Evolutionary conservation across 2,888 invertebrate species (phyloP).

Genomic region (Priocnemis perturbator): DNA sequence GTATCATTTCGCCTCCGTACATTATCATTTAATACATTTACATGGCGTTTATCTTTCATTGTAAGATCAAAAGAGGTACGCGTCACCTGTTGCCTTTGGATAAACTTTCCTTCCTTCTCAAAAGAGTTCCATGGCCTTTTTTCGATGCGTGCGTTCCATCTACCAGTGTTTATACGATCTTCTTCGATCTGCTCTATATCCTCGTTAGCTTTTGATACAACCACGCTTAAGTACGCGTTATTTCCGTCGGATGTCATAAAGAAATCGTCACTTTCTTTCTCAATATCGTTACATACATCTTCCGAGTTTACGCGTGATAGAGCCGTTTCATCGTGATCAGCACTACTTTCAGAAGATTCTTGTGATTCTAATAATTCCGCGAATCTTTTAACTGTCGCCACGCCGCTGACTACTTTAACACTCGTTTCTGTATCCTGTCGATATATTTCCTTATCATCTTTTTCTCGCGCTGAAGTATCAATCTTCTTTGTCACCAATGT

Average conservation of each 20-base stretch:
- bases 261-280: constrained; percentile 62
- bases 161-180: too few species aligned
- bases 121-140: too few species aligned
- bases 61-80: neutral
- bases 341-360: neutral
- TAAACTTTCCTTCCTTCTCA: too few species aligned
- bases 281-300: neutral
- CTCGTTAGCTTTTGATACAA: constrained; percentile 41
- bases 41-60: neutral
- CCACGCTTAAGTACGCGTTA: constrained; percentile 55
- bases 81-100: neutral
- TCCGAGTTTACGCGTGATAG: neutral
- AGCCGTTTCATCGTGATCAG: neutral
- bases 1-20: constrained; percentile 1
- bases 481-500: constrained; percentile 2
- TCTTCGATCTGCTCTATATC: neutral
- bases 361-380: constrained; percentile 30
- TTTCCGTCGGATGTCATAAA: constrained; percentile 60
- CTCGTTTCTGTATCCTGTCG: neutral
- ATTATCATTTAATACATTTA: neutral
- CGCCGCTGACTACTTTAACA: constrained; percentile 52
- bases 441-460: constrained; percentile 10
- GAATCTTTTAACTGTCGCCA: constrained; percentile 64
- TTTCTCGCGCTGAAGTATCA: neutral
- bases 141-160: too few species aligned